Percentiles rank a stretch among this genome's conserved stretches.
phyloP scores from a whole-genome alignment of 2,797 vertebrate species.

The Cyprinodon diabolis region DNA sequence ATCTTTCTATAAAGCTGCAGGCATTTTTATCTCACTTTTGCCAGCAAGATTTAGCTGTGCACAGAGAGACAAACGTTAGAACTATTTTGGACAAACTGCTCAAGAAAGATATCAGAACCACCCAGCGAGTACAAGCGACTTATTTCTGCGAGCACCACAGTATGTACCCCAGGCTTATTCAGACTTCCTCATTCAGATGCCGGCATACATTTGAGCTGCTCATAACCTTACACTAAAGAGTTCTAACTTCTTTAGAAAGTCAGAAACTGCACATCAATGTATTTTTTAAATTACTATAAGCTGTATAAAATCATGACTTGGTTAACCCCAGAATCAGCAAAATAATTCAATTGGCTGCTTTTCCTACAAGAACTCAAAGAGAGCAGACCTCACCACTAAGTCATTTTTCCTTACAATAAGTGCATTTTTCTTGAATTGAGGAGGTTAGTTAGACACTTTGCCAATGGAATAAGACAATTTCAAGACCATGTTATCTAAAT shows the following conservation, averaged over 20 bases:
- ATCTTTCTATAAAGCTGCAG: background rate
- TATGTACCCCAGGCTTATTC: background rate
- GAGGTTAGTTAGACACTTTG: too few relatives aligned
- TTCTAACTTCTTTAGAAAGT: background rate
- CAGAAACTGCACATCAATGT: background rate
- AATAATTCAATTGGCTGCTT: too few relatives aligned
- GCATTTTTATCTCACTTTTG: background rate
- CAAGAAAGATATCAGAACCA: constrained; percentile 3
- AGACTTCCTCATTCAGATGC: background rate
- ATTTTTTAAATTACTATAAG: background rate
- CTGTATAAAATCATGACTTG: background rate
- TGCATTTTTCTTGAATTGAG: too few relatives aligned
- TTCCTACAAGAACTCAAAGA: too few relatives aligned
- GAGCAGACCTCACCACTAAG: too few relatives aligned
- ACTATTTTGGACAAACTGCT: constrained; percentile 6
- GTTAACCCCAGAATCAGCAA: too few relatives aligned
- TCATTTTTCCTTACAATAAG: too few relatives aligned
- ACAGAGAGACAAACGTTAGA: background rate
- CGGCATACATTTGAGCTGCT: background rate
- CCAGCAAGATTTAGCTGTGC: background rate
- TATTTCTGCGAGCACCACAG: background rate
- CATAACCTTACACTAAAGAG: background rate
- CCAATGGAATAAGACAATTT: too few relatives aligned
- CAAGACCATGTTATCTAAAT: too few relatives aligned
- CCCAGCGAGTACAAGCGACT: background rate